Percentiles rank a stretch among this genome's conserved stretches.
Evolutionary conservation across 2,888 invertebrate species (phyloP).

Genomic region (Galerucella calmariensis): DNA sequence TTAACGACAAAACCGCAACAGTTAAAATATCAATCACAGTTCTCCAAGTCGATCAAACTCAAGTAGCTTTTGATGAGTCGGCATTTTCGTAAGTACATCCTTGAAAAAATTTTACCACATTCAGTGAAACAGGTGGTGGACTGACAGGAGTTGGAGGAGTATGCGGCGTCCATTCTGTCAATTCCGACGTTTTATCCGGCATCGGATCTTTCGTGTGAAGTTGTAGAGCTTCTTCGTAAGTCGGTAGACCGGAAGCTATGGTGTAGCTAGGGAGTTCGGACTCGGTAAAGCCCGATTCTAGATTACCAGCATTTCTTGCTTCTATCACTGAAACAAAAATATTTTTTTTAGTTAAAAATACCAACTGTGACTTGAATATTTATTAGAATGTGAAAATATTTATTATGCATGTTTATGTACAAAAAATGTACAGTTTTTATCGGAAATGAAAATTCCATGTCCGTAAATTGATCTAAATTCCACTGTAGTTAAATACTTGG

Average conservation of each 20-base stretch:
- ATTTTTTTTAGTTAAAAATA: background rate
- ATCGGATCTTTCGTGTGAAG: conserved; percentile 63
- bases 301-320: conserved; percentile 53
- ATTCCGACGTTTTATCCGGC: conserved; percentile 39
- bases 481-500: no score
- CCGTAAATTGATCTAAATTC: background rate
- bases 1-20: conserved; percentile 11
- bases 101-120: conserved; percentile 61
- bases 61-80: conserved; percentile 23
- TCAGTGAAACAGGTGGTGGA: conserved; percentile 51
- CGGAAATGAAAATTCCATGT: background rate
- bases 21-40: background rate
- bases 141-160: conserved; percentile 54
- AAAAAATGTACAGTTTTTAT: background rate
- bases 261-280: conserved; percentile 72
- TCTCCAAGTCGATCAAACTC: conserved; percentile 10
- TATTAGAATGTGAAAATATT: background rate
- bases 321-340: conserved; percentile 65
- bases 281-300: conserved; percentile 62
- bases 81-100: conserved; percentile 19
- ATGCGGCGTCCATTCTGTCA: conserved; percentile 53
- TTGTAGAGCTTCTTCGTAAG: conserved; percentile 73
- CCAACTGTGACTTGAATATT: no score
- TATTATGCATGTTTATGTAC: background rate
- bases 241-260: conserved; percentile 73